Evolutionary conservation across 2,888 invertebrate genomes (phyloP).

Genomic region (Drosophila cognata): DNA sequence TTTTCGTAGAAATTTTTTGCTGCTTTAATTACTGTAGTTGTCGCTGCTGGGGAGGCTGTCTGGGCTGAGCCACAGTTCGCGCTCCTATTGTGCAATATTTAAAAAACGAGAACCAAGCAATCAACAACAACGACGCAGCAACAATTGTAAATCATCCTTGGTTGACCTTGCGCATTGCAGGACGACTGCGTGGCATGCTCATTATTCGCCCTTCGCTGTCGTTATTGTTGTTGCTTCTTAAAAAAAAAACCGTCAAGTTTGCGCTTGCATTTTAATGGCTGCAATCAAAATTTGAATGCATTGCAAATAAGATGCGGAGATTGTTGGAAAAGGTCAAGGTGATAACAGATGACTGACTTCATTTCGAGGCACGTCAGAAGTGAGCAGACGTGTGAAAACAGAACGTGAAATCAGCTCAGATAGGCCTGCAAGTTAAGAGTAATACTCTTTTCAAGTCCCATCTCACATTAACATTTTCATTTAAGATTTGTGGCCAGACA

Average conservation of each 20-base stretch:
- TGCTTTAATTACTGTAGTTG: constrained; percentile 67
- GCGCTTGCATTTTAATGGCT: constrained; percentile 72
- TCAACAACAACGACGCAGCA: constrained; percentile 36
- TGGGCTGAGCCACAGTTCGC: constrained; percentile 26
- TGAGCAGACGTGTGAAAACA: constrained; percentile 23
- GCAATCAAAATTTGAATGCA: constrained; percentile 77
- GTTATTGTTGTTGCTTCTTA: constrained; percentile 32
- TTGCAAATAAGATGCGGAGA: constrained; percentile 58
- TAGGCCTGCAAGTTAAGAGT: constrained; percentile 1
- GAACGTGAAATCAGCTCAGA: not conserved
- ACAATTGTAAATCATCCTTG: constrained; percentile 69
- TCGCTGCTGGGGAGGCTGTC: constrained; percentile 53
- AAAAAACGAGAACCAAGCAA: constrained; percentile 27
- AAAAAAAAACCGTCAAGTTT: constrained; percentile 50
- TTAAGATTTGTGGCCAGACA: constrained; percentile 44
- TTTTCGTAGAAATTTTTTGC: constrained; percentile 39
- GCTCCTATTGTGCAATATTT: constrained; percentile 52
- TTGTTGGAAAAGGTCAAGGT: constrained; percentile 52
- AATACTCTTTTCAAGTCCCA: constrained; percentile 11
- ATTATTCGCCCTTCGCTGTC: constrained; percentile 54
- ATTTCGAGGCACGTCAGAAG: not conserved
- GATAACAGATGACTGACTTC: constrained; percentile 28
- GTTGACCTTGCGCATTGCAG: constrained; percentile 70
- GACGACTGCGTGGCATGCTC: constrained; percentile 62
- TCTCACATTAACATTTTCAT: constrained; percentile 55